phyloP scores from a whole-genome alignment of 2,888 invertebrate genomes.

The Troglohyphantes excavatus region DNA sequence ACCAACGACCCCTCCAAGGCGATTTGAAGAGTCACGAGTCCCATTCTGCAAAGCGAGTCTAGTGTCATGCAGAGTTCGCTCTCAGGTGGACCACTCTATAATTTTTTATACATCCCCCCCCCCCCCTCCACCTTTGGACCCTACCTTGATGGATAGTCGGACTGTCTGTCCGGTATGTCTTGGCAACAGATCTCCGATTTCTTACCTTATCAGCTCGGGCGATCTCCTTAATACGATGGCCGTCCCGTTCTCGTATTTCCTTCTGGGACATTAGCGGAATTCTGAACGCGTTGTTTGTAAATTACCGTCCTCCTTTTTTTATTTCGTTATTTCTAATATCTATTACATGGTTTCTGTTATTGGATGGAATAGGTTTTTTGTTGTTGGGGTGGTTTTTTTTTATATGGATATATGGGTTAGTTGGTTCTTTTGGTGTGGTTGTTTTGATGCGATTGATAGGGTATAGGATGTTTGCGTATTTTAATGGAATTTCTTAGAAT shows the following conservation, averaged over 20 bases:
- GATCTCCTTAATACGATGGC: conserved; percentile 50
- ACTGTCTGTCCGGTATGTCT: conserved; percentile 39
- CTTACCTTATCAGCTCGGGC: conserved; percentile 28
- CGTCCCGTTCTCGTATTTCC: conserved; percentile 37
- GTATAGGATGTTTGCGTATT: too few relatives aligned
- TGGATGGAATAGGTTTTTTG: background rate
- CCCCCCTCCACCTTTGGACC: background rate
- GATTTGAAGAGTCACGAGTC: conserved; percentile 57
- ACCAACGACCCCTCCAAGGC: background rate
- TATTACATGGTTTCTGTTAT: background rate
- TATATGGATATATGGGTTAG: conserved; percentile 18
- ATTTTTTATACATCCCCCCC: conserved; percentile 10
- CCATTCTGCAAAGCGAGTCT: conserved; percentile 21
- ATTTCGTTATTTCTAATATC: background rate
- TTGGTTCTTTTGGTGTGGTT: background rate
- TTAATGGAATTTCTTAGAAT: too few relatives aligned
- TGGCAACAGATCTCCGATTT: conserved; percentile 47
- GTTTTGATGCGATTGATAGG: too few relatives aligned
- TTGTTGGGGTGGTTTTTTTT: background rate
- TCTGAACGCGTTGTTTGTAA: conserved; percentile 52
- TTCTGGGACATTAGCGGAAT: conserved; percentile 35
- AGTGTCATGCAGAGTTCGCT: conserved; percentile 63
- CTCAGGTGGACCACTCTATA: conserved; percentile 60
- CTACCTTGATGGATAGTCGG: conserved; percentile 46
- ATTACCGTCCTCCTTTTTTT: conserved; percentile 24